A percentile compares a stretch with the other conserved stretches of the same genome.
Conservation (phyloP, 2,888 invertebrate genomes). For the Pemphredon lugubris region DNA sequence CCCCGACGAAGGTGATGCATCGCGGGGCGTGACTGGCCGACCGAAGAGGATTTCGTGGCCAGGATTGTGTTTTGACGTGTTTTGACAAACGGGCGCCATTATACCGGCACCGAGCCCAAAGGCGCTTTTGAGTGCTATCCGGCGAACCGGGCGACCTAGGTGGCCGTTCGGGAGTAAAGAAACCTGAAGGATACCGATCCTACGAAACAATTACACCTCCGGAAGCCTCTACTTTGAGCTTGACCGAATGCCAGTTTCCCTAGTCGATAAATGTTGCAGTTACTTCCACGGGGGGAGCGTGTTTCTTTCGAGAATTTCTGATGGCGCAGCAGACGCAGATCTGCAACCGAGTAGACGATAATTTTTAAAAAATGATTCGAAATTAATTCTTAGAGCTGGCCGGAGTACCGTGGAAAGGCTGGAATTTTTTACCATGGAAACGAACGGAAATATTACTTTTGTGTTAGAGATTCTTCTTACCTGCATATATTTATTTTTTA, state of each 20-base stretch:
- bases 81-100: conserved; percentile 81
- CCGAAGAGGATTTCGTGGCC: conserved; percentile 71
- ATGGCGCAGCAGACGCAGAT: no score
- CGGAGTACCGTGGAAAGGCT: no score
- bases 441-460: no score
- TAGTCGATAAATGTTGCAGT: not conserved
- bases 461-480: no score
- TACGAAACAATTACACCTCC: conserved; percentile 68
- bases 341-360: no score
- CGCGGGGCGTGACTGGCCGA: conserved; percentile 75
- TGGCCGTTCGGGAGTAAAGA: conserved; percentile 65
- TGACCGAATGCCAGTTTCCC: conserved; percentile 9
- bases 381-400: no score
- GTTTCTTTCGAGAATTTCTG: no score
- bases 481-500: no score
- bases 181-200: conserved; percentile 46
- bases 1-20: conserved; percentile 71
- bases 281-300: no score
- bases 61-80: conserved; percentile 80
- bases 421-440: no score
- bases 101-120: conserved; percentile 67
- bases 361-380: no score
- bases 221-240: conserved; percentile 54
- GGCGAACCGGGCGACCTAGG: conserved; percentile 75
- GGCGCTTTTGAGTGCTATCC: conserved; percentile 59